phyloP scores from a whole-genome alignment of 1,140 invertebrate species.

The Lineus longissimus region DNA sequence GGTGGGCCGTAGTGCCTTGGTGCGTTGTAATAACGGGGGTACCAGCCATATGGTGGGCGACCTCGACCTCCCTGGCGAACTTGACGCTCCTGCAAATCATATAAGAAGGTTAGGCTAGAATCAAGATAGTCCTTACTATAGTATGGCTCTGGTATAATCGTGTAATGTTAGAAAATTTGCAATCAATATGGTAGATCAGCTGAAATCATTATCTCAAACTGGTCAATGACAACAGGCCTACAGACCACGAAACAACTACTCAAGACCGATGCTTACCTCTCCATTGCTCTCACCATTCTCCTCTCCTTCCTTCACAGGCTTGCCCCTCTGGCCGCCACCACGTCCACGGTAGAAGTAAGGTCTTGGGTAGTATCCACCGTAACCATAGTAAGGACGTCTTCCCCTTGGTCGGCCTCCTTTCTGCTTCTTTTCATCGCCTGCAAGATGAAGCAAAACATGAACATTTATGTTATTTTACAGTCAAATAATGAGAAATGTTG shows the following conservation, averaged over 20 bases:
- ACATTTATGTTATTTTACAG: neutral
- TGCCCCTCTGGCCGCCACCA: neutral
- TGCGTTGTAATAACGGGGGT: slow-evolving; percentile 30
- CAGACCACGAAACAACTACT: too few relatives aligned
- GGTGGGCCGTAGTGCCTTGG: slow-evolving; percentile 21
- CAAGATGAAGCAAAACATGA: neutral
- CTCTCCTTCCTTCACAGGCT: slow-evolving; percentile 7
- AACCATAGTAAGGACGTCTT: neutral
- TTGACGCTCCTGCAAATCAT: slow-evolving; percentile 4
- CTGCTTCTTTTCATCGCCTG: neutral
- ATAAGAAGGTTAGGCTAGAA: too few relatives aligned
- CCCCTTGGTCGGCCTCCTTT: neutral
- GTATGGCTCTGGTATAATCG: too few relatives aligned
- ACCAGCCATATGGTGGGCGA: slow-evolving; percentile 18
- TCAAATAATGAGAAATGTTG: too few relatives aligned
- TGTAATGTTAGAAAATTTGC: too few relatives aligned
- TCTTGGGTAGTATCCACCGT: neutral
- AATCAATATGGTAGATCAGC: too few relatives aligned
- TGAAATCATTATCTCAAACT: too few relatives aligned
- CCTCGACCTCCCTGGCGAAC: slow-evolving; percentile 13
- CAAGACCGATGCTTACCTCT: neutral
- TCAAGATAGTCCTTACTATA: too few relatives aligned
- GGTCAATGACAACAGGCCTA: too few relatives aligned
- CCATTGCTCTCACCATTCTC: slow-evolving; percentile 7
- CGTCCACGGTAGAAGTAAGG: neutral